A percentile compares a stretch with the other conserved stretches of the same genome.
phyloP scores from a whole-genome alignment of 2,888 invertebrate genomes.

The Pterostichus niger region DNA sequence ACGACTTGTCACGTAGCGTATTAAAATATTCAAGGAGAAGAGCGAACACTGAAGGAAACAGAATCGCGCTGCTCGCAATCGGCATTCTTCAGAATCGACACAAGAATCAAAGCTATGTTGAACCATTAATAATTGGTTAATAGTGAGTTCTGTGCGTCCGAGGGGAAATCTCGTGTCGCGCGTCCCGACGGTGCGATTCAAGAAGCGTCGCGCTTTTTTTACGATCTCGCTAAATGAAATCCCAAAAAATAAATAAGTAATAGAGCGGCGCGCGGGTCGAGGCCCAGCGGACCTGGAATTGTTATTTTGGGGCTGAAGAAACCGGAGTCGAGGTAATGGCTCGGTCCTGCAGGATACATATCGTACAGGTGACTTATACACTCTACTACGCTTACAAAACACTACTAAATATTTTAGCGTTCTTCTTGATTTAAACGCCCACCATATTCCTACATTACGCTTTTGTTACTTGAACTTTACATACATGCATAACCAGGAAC shows the following conservation, averaged over 20 bases:
- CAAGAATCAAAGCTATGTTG: conserved; percentile 53
- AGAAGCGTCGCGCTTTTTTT: conserved; percentile 65
- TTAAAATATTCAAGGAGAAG: conserved; percentile 17
- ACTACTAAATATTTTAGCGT: conserved; percentile 15
- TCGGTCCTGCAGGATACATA: conserved; percentile 1
- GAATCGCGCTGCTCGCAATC: too few species aligned
- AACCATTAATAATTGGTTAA: conserved; percentile 68
- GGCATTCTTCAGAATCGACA: too few species aligned
- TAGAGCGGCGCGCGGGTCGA: conserved; percentile 40
- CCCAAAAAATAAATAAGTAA: conserved; percentile 68
- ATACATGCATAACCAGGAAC: too few species aligned
- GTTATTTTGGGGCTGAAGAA: conserved; percentile 44
- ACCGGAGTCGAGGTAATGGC: neutral
- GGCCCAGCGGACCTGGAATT: conserved; percentile 40
- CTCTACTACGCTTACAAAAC: neutral
- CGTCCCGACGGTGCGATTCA: conserved; percentile 68
- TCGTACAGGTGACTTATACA: conserved; percentile 30
- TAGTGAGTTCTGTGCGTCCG: conserved; percentile 66
- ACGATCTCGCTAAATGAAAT: conserved; percentile 67
- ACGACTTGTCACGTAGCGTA: conserved; percentile 26
- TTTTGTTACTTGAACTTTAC: too few species aligned
- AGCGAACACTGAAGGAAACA: neutral
- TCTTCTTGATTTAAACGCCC: neutral
- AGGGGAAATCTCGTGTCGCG: conserved; percentile 68
- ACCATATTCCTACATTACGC: neutral